Evolutionary conservation across 2,797 vertebrate species (phyloP), one percentile per base, ranked within the genome.

Genomic region (Protosalanx chinensis): DNA sequence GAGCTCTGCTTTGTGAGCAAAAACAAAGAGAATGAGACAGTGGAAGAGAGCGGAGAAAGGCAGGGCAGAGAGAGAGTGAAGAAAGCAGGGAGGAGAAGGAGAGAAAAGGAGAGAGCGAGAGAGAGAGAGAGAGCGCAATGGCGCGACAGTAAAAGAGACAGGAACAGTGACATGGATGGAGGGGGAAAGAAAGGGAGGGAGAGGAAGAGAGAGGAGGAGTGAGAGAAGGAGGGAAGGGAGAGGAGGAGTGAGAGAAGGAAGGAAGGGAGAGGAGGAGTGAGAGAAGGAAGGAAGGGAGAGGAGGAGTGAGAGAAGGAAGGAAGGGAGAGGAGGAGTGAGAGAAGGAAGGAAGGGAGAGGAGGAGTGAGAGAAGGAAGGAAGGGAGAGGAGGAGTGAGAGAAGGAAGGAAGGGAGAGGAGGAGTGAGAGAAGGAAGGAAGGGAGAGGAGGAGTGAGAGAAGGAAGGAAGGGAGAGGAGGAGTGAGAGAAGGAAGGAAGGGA

Each of bases 371-470:
- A 33, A 29, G 23, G 53, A 16, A 8, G 12, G 10, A 59, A 16
- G 27, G 18, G 3, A 33, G n/a, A 20, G 23, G 41, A 20, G 32
- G 5, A 33, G 2, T n/a, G 16, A 18, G n/a, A 6, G 23, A 29
- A n/a, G 49, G 73, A 2, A 53, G 72, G 73, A 72, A 67, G 53
- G 63, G 23, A 73, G 16, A 64, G 33, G n/a, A 61, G 33, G 4
- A 27, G 30, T 30, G 46, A 12, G 41, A 46, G 41, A 18, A 41
- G 10, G 27, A 20, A 67, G 65, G 29, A 20, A 57, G 53, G 8
- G 13, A 57, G 53, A 57, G 13, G 1, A 27, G 23, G 23, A 27
- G 23, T 27, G 23, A 15, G 53, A 15, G 53, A 16, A 57, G 53
- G 13, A 16, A 15, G 53, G 3, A 15, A 15, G 12, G 53, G 1